Percentiles rank a stretch among this genome's conserved stretches.
Evolutionary conservation across 2,113 vertebrate genomes (phyloP).

Genomic region (Phrynosoma blainvillii): DNA sequence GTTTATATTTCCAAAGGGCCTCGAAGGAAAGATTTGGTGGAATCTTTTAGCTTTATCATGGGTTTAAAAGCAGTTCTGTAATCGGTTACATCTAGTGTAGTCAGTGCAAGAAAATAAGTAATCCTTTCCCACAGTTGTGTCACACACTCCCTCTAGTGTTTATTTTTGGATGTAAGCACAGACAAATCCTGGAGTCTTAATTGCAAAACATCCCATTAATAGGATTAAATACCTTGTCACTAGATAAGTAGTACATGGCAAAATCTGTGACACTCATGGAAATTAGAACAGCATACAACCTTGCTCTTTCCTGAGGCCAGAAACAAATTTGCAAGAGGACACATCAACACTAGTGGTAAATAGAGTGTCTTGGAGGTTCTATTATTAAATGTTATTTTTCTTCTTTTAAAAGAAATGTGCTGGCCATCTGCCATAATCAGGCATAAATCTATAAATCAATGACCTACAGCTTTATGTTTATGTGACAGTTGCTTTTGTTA

Average conservation of each 20-base stretch:
- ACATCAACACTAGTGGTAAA: slow-evolving; percentile 71
- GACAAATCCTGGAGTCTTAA: slow-evolving; percentile 56
- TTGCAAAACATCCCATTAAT: slow-evolving; percentile 70
- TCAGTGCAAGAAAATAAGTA: background rate
- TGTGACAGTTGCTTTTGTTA: slow-evolving; percentile 16
- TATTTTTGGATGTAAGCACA: slow-evolving; percentile 35
- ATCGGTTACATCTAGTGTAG: background rate
- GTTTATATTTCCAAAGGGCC: background rate
- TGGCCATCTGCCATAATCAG: rapidly evolving
- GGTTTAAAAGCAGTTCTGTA: background rate
- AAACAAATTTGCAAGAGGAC: slow-evolving; percentile 59
- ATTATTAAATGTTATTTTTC: slow-evolving; percentile 21
- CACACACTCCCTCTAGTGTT: slow-evolving; percentile 74
- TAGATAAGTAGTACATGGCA: slow-evolving; percentile 71
- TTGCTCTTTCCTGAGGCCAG: slow-evolving; percentile 51
- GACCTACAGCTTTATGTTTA: slow-evolving; percentile 38
- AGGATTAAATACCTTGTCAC: slow-evolving; percentile 81
- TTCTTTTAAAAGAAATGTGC: slow-evolving; percentile 8
- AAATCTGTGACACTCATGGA: slow-evolving; percentile 69
- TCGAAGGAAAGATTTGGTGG: background rate
- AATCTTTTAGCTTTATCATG: background rate
- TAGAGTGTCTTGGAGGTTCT: slow-evolving; percentile 46
- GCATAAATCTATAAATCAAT: slow-evolving; percentile 34
- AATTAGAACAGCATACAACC: slow-evolving; percentile 68
- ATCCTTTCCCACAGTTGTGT: slow-evolving; percentile 17